Evolutionary conservation across 2,888 invertebrate species (phyloP).

Genomic region (Andrena fulva): DNA sequence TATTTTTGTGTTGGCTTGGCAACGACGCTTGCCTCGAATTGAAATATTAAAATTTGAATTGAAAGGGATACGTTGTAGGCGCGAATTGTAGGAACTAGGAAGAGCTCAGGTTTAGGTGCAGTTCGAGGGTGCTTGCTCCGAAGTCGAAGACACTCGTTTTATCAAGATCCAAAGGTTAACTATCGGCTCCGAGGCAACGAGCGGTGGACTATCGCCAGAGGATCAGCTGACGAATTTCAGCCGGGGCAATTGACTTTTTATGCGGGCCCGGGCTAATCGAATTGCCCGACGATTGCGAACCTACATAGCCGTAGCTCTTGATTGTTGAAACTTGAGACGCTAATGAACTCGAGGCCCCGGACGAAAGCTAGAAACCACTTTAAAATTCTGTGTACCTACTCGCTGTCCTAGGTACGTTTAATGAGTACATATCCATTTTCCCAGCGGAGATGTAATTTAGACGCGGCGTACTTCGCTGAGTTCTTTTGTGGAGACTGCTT

Average conservation of each 20-base stretch:
- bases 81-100: neutral
- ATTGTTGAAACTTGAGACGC: constrained; percentile 18
- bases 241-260: constrained; percentile 30
- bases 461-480: neutral
- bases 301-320: neutral
- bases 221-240: constrained; percentile 39
- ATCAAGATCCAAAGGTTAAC: constrained; percentile 26
- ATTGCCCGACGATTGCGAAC: constrained; percentile 16
- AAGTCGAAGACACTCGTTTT: constrained; percentile 7
- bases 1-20: constrained; percentile 16
- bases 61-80: no score
- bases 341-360: constrained; percentile 32
- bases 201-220: neutral
- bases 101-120: constrained; percentile 1
- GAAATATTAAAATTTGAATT: neutral
- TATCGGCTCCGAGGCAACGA: constrained; percentile 14
- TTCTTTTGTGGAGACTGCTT: neutral
- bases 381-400: constrained; percentile 5
- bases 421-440: neutral
- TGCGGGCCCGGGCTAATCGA: constrained; percentile 34
- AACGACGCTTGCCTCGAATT: neutral
- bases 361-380: constrained; percentile 14
- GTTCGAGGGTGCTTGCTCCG: constrained; percentile 14
- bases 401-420: constrained; percentile 7
- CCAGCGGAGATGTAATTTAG: neutral